These are phyloP conservation scores for Meloidogyne floridensis DNA, from an alignment of 1,140 invertebrate genomes.

Conservation along the genomic window DNA sequence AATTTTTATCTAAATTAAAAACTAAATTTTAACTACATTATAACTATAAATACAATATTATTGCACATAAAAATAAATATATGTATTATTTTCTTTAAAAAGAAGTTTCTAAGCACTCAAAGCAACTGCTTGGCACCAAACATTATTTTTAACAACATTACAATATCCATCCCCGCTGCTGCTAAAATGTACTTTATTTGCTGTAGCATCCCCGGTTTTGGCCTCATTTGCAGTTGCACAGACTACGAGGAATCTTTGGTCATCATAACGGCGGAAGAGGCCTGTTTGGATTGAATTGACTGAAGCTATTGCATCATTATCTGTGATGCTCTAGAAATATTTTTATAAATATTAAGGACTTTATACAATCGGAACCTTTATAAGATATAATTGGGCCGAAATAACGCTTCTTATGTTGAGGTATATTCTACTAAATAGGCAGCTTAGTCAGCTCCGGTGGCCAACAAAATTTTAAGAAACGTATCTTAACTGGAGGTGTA, in stretches of 20 bases:
- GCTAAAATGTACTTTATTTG: conserved; percentile 32
- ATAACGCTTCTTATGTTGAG: neutral
- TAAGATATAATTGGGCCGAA: conserved; percentile 1
- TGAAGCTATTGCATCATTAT: conserved; percentile 18
- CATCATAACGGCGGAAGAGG: conserved; percentile 19
- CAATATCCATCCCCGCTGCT: conserved; percentile 34
- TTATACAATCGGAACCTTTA: neutral
- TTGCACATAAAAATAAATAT: no score
- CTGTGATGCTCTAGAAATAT: conserved; percentile 21
- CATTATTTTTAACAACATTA: conserved; percentile 24
- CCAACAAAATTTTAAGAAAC: no score
- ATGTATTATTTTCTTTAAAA: no score
- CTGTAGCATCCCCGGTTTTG: neutral
- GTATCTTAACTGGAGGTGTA: no score
- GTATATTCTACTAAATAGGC: no score
- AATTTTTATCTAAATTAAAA: no score
- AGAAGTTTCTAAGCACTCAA: conserved; percentile 9
- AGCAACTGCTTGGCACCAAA: conserved; percentile 36
- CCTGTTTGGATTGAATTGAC: conserved; percentile 32
- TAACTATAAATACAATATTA: no score
- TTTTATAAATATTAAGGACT: no score
- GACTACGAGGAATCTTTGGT: conserved; percentile 34
- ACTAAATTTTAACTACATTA: no score
- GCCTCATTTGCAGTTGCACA: conserved; percentile 15
- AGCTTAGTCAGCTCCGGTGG: no score